These are phyloP conservation scores for Paramormyrops kingsleyae DNA, from an alignment of 2,113 vertebrate species.

Conservation along the genomic window DNA sequence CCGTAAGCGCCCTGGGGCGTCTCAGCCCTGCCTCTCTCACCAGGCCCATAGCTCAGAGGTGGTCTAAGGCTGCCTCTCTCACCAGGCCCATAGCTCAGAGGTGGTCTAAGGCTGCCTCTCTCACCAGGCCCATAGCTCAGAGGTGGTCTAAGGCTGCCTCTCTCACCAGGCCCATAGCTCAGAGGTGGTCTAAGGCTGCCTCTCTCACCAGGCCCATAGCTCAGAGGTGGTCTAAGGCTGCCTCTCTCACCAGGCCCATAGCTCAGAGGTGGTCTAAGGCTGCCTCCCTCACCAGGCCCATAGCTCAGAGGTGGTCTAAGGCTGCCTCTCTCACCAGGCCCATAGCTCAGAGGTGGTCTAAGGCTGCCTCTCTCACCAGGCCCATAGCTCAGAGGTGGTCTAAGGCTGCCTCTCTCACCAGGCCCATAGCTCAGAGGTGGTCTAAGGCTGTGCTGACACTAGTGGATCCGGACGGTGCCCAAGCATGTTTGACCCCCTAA, in stretches of 20 bases:
- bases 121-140: not conserved
- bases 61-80: not conserved
- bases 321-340: not conserved
- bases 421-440: not conserved
- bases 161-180: not conserved
- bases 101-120: not conserved
- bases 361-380: not conserved
- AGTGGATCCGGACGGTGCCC: not conserved
- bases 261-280: not conserved
- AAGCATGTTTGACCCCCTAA: not conserved
- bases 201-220: not conserved
- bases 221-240: not conserved
- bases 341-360: not conserved
- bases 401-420: not conserved
- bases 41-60: not conserved
- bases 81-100: not conserved
- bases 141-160: not conserved
- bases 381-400: not conserved
- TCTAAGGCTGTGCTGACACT: not conserved
- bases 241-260: not conserved
- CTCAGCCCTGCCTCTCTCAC: not conserved
- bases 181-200: not conserved
- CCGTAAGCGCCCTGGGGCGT: slow-evolving; percentile 63
- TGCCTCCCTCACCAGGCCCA: not conserved
- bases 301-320: not conserved